Conservation (phyloP, 2,113 vertebrate species). For the Lepus timidus region DNA sequence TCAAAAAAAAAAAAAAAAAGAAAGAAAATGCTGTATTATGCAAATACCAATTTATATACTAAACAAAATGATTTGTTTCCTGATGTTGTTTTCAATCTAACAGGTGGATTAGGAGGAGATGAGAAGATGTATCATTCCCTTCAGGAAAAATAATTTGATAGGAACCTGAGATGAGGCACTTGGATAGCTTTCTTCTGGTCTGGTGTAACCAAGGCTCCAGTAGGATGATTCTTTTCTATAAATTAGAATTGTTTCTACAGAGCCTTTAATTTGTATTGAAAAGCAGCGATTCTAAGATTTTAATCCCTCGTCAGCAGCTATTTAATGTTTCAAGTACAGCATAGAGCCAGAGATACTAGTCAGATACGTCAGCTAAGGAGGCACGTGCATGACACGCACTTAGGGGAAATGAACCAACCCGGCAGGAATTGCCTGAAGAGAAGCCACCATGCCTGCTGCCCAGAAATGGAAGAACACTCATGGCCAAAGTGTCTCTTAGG, state of each 20-base stretch:
- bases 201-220: not conserved
- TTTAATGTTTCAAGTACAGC: conserved; percentile 33
- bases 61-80: conserved; percentile 11
- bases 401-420: not conserved
- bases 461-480: not conserved
- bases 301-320: not conserved
- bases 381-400: too few species aligned
- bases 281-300: not conserved
- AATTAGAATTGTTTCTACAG: not conserved
- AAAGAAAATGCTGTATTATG: not conserved
- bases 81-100: not conserved
- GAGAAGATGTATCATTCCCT: not conserved
- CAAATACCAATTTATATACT: not conserved
- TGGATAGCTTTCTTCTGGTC: not conserved
- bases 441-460: not conserved
- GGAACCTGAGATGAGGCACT: not conserved
- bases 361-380: not conserved
- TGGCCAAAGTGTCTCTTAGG: not conserved
- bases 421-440: not conserved
- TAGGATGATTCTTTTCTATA: not conserved
- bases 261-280: conserved; percentile 39
- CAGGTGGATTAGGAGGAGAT: not conserved
- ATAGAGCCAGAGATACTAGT: not conserved
- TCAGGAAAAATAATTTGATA: not conserved
- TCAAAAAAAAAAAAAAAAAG: not conserved